Evolutionary conservation across 2,888 invertebrate species (phyloP), one percentile per base, ranked within the genome.

Genomic region (Panzeria rudis): DNA sequence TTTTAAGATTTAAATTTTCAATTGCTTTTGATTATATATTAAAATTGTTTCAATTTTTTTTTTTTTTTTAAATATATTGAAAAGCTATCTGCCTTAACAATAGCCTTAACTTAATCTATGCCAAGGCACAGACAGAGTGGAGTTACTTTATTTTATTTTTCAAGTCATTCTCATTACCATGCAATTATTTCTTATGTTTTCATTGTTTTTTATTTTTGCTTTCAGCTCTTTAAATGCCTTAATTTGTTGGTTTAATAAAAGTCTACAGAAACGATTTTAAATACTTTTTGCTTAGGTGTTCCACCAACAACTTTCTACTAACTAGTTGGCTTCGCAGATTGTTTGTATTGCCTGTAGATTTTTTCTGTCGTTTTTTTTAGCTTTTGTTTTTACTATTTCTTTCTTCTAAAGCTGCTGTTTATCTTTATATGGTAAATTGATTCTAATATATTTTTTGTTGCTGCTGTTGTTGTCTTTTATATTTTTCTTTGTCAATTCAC

Each of bases 401-500:
- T 52, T 15, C 56, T 59, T 25, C n/a, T 38, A 6, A 15, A 52
- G 17, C 9, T 81, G 62, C 54, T 20, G 69, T 68, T 76, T 64
- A 47, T 29, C 82, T 85, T 79, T 85, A 82, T 79, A 85, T 85
- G 85, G 85, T 85, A 82, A 85, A 85, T 82, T 82, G 85, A 75
- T 85, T 85, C 82, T 85, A 82, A 85, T 85, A 79, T 50, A 66
- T 78, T 82, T 82, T 72, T 72, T 79, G 64, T 56, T 66, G 29
- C 47, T 62, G 32, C n/a, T 72, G 25, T 20, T 66, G 4, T 44
- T 9, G 29, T 5, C 41, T 32, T 35, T 62, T 79, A 76, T 78
- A 78, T 82, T 81, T 73, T 69, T 64, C 76, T 77, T 81, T 82
- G 82, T 81, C 78, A 82, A 78, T 82, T 78, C 82, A 85, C 82